Evolutionary conservation across 2,797 vertebrate genomes (phyloP), one percentile per base, ranked within the genome.

Genomic region (Peromyscus attwateri): DNA sequence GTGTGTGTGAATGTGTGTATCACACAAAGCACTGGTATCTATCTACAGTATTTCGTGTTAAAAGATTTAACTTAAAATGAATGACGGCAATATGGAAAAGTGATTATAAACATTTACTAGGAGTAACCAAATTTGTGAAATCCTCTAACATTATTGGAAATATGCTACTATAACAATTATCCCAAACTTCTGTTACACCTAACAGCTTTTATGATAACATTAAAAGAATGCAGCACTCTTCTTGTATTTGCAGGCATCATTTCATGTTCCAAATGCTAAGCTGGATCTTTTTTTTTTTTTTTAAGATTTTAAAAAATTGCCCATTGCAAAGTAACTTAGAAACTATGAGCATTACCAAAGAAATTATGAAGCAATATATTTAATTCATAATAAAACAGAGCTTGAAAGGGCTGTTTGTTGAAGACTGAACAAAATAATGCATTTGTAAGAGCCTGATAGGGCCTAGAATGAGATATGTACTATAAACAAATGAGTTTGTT

Each of bases 231-330:
- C 6, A 91, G 95, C 79, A 87, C 77, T 92, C 52, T 64, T 94
- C 37, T 79, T 97, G 46, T 96, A 57, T 85, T 96, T 97, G 52
- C 46, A 96, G 79, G 60, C 80, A 94, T 92, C 75, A 92, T 94
- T 98, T 97, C 89, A 84, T 94, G 80, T 96, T 93, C 60, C n/a
- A 77, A 96, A 97, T 49, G 83, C 75, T 97, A 94, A 96, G 89
- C 64, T 95, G 64, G 29, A 96, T 92, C 37, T 95, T 64, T 94
- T 64, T 94, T 64, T 94, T 64, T 94, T 94, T 55, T 70, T 77
- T 66, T 89, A 94, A 71, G 46, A 87, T 94, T 87, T 96, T n/a
- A 31, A 96, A 95, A 97, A 96, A 92, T 80, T 91, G 17, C 23
- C 57, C 71, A 55, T 81, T 94, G 31, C 29, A 94, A 84, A 92